Conservation (phyloP, 2,113 vertebrate genomes). For the Chionodraco myersi region DNA sequence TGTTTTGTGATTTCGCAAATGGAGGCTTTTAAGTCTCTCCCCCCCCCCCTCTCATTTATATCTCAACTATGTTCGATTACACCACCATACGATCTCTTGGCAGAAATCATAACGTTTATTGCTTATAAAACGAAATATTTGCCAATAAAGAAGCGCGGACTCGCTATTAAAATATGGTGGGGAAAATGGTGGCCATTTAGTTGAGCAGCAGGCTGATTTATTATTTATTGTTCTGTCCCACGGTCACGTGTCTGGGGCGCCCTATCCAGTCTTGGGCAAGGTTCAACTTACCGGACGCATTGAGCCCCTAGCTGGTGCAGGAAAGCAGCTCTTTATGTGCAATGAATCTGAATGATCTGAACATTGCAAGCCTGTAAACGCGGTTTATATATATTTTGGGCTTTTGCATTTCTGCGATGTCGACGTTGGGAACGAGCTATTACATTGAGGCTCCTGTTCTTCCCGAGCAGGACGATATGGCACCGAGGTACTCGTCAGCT, state of each 20-base stretch:
- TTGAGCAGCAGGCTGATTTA: constrained; percentile 95
- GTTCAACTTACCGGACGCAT: constrained; percentile 95
- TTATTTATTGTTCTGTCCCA: constrained; percentile 98
- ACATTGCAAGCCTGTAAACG: constrained; percentile 68
- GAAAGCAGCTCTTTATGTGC: constrained; percentile 90
- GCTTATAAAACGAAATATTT: constrained; percentile 88
- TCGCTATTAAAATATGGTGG: constrained; percentile 96
- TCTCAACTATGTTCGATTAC: constrained; percentile 35
- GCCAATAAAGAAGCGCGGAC: constrained; percentile 92
- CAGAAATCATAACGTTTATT: constrained; percentile 87
- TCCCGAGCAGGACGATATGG: constrained; percentile 91
- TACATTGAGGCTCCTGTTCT: constrained; percentile 93
- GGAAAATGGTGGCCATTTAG: constrained; percentile 97
- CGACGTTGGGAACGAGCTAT: constrained; percentile 93
- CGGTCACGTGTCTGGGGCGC: constrained; percentile 90
- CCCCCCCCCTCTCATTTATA: background rate
- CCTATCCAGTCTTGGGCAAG: constrained; percentile 92
- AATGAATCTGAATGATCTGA: constrained; percentile 87
- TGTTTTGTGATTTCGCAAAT: constrained; percentile 44
- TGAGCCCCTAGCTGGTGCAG: constrained; percentile 88
- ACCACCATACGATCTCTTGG: constrained; percentile 49
- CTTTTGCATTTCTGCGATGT: constrained; percentile 81
- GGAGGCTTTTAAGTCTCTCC: constrained; percentile 36
- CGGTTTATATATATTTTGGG: background rate
- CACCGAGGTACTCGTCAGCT: constrained; percentile 88